Percentiles rank a stretch among this genome's conserved stretches.
phyloP scores from a whole-genome alignment of 1,140 invertebrate genomes.

The Hyles euphorbiae region DNA sequence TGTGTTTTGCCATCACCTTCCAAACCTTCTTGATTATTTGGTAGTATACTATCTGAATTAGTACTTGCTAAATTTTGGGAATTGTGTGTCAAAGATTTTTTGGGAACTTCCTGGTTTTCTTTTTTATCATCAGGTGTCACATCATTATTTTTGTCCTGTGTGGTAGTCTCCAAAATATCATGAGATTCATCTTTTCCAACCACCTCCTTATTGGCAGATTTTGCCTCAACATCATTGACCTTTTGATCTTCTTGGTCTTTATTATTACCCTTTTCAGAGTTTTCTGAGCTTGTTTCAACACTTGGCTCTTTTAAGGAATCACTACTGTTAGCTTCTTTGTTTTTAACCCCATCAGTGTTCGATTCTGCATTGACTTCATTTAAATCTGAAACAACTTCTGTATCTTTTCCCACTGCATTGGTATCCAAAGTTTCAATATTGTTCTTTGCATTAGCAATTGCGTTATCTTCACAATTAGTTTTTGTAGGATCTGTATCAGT shows the following conservation, averaged over 20 bases:
- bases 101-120: too few species aligned
- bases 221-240: too few species aligned
- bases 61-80: constrained; percentile 2
- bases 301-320: too few species aligned
- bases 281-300: too few species aligned
- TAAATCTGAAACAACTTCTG: neutral
- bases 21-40: constrained; percentile 58
- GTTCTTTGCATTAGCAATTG: constrained; percentile 2
- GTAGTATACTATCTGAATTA: constrained; percentile 36
- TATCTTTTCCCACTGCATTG: neutral
- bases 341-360: constrained; percentile 8
- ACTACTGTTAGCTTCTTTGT: too few species aligned
- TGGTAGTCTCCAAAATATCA: too few species aligned
- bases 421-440: neutral
- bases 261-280: too few species aligned
- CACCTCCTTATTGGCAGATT: too few species aligned
- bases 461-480: constrained; percentile 11
- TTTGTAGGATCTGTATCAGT: constrained; percentile 33
- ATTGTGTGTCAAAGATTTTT: neutral
- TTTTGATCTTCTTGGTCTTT: too few species aligned
- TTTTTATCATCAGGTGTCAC: too few species aligned
- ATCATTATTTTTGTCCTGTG: too few species aligned
- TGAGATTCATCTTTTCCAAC: too few species aligned
- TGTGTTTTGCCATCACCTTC: constrained; percentile 3
- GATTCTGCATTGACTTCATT: neutral